Evolutionary conservation across 35 echinoderm and acorn worm genomes (phyloP).

Genomic region (Patiria miniata): DNA sequence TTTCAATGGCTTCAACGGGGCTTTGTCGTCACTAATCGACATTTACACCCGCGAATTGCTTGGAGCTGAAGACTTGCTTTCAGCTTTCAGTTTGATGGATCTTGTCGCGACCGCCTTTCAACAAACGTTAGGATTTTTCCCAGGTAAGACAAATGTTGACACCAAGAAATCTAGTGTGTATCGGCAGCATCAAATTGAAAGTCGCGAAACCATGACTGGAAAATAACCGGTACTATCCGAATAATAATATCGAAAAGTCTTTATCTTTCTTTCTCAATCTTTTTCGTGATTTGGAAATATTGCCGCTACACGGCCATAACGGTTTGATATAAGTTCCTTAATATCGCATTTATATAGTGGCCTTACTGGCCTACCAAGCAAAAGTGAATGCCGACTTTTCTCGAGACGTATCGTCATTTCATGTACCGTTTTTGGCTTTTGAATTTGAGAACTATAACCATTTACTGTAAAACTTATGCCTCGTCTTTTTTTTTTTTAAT

Average conservation of each 20-base stretch:
- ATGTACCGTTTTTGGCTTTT: not conserved
- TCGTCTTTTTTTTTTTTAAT: not conserved
- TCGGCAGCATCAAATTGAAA: not conserved
- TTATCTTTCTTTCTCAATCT: too few species aligned
- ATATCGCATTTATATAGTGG: not conserved
- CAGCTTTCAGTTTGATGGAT: not conserved
- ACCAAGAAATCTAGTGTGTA: not conserved
- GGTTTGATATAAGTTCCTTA: too few species aligned
- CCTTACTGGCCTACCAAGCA: not conserved
- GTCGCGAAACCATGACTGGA: not conserved
- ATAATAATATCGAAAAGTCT: not conserved
- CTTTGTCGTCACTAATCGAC: not conserved
- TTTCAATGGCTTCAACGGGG: not conserved
- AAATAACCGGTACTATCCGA: not conserved
- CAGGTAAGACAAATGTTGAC: not conserved
- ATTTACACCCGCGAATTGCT: not conserved
- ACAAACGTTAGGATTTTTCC: not conserved
- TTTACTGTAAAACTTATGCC: too few species aligned
- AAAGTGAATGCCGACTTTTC: not conserved
- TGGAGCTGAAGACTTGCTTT: not conserved
- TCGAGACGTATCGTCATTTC: not conserved
- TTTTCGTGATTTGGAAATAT: too few species aligned
- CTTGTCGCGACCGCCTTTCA: not conserved
- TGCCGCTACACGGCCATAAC: too few species aligned
- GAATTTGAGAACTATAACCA: too few species aligned